These are phyloP conservation scores for Dipodomys merriami DNA, from an alignment of 2,113 vertebrate genomes.

Conservation along the genomic window DNA sequence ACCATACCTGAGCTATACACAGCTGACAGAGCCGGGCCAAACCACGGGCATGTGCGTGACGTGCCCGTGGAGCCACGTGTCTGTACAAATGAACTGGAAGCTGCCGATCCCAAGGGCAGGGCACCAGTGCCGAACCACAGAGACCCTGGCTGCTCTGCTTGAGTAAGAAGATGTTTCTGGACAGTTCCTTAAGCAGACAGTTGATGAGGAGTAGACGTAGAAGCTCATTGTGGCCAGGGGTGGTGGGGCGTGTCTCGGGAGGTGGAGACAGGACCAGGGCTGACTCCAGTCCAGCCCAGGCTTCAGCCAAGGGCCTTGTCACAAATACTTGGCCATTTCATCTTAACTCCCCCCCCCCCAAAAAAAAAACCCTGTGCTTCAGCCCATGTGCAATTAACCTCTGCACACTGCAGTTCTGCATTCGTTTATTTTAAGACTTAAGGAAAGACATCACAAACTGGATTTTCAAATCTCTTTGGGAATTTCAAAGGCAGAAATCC, in stretches of 20 bases:
- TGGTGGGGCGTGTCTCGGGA: too few relatives aligned
- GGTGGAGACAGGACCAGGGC: background rate
- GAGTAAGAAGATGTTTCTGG: background rate
- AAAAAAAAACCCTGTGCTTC: background rate
- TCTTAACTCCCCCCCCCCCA: background rate
- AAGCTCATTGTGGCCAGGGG: too few relatives aligned
- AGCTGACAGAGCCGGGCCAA: too few relatives aligned
- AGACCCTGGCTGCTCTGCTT: background rate
- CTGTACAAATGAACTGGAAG: rapidly evolving
- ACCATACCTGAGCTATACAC: too few relatives aligned
- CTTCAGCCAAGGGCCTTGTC: background rate
- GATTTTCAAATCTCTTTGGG: conserved; percentile 70
- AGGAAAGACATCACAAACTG: conserved; percentile 50
- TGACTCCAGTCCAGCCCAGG: background rate
- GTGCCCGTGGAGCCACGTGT: too few relatives aligned
- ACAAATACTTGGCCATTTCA: too few relatives aligned
- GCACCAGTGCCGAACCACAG: background rate
- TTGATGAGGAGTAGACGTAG: rapidly evolving
- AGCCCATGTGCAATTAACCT: background rate
- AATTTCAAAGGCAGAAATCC: conserved; percentile 67
- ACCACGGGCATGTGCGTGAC: too few relatives aligned
- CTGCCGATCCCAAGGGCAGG: rapidly evolving
- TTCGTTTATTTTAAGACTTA: conserved; percentile 20
- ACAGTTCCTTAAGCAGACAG: too few relatives aligned
- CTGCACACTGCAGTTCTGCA: background rate